phyloP scores from a whole-genome alignment of 2,888 invertebrate species.

The Leptopilina syphax region DNA sequence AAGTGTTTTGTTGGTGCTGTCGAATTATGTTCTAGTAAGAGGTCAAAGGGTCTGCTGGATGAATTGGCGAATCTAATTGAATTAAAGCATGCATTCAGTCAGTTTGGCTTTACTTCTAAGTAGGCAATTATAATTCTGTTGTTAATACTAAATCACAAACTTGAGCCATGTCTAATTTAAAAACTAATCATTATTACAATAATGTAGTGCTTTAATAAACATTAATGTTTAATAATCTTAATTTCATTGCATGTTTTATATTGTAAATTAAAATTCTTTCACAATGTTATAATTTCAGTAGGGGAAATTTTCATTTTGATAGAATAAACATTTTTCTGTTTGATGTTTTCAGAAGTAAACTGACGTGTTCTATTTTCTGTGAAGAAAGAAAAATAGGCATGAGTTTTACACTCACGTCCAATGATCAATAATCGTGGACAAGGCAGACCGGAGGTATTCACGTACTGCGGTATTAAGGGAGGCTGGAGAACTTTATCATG shows the following conservation, averaged over 20 bases:
- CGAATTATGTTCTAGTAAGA: constrained; percentile 17
- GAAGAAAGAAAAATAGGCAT: neutral
- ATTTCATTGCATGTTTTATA: too few relatives aligned
- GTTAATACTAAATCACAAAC: neutral
- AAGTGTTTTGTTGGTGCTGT: constrained; percentile 9
- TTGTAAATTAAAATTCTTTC: neutral
- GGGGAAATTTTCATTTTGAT: neutral
- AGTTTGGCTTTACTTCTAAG: neutral
- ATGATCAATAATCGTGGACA: constrained; percentile 28
- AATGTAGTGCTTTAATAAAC: neutral
- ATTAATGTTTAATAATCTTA: neutral
- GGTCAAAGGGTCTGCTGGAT: constrained; percentile 23
- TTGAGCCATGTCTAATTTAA: neutral
- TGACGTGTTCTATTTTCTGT: neutral
- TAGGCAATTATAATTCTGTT: constrained; percentile 2
- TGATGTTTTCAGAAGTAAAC: neutral
- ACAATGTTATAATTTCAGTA: neutral
- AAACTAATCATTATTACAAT: neutral
- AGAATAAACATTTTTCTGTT: neutral
- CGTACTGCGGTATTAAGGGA: neutral
- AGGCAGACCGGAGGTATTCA: constrained; percentile 7
- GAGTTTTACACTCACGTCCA: constrained; percentile 34
- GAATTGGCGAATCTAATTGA: neutral
- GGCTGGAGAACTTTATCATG: constrained; percentile 21
- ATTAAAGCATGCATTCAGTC: constrained; percentile 3